Conservation (phyloP, 2,888 invertebrate genomes). For the Drosophila sordidula region DNA sequence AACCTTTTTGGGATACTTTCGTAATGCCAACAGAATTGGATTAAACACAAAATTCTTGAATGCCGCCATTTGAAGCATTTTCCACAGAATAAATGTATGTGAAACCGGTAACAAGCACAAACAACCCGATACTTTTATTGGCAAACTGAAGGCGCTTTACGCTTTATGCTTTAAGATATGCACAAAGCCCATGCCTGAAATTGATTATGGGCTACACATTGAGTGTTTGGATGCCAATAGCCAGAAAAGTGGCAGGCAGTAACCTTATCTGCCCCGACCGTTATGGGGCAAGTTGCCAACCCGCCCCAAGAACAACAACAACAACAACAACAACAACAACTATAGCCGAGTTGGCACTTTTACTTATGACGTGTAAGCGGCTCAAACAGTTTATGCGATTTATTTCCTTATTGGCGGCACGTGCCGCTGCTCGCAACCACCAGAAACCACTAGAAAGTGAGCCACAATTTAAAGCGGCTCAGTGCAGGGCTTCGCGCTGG, state of each 20-base stretch:
- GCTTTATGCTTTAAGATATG: slow-evolving; percentile 39
- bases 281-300: slow-evolving; percentile 33
- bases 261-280: slow-evolving; percentile 51
- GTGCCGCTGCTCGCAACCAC: slow-evolving; percentile 54
- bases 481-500: slow-evolving; percentile 23
- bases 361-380: slow-evolving; percentile 79
- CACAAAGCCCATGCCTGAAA: slow-evolving; percentile 37
- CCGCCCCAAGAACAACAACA: slow-evolving; percentile 9
- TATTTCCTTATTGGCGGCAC: slow-evolving; percentile 77
- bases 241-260: slow-evolving; percentile 43
- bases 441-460: slow-evolving; percentile 36
- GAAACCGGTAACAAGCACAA: slow-evolving; percentile 1
- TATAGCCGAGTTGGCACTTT: slow-evolving; percentile 45
- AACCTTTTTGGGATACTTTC: slow-evolving; percentile 2
- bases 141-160: slow-evolving; percentile 9
- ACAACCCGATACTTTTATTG: slow-evolving; percentile 43
- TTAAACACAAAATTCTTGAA: neutral
- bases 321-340: slow-evolving; percentile 12
- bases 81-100: slow-evolving; percentile 16
- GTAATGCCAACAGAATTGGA: neutral
- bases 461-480: slow-evolving; percentile 47
- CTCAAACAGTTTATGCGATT: slow-evolving; percentile 77
- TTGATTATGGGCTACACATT: slow-evolving; percentile 47
- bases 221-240: slow-evolving; percentile 45
- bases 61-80: neutral